These are phyloP conservation scores for Raillietiella orientalis DNA, from an alignment of 2,888 invertebrate species.

Conservation along the genomic window DNA sequence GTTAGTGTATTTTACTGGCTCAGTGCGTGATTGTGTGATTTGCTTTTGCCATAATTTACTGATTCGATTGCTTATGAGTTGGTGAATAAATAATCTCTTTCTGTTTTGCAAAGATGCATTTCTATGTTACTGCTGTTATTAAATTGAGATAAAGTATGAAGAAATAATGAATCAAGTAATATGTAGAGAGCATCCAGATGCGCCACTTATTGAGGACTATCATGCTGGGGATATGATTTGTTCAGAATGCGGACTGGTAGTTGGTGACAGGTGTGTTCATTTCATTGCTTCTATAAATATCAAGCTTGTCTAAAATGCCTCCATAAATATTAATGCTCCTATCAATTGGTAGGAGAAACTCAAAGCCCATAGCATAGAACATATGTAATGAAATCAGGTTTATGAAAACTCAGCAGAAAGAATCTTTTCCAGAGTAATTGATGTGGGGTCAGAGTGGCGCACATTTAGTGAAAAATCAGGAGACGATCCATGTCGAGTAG, in stretches of 20 bases:
- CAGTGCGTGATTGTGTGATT: too few species aligned
- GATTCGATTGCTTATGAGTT: too few species aligned
- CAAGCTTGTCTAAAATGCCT: neutral
- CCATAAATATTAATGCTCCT: too few species aligned
- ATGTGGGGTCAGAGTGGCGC: conserved; percentile 99
- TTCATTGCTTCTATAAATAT: conserved; percentile 1
- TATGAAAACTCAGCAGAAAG: neutral
- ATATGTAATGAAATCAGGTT: conserved; percentile 1
- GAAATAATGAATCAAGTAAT: conserved; percentile 43
- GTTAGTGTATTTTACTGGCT: too few species aligned
- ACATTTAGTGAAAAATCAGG: conserved; percentile 96
- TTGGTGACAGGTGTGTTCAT: conserved; percentile 54
- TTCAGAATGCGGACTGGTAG: conserved; percentile 95
- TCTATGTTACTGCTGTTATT: too few species aligned
- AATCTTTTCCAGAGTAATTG: conserved; percentile 41
- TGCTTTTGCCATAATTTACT: too few species aligned
- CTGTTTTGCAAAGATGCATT: too few species aligned
- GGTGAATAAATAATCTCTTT: too few species aligned
- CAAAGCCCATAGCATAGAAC: too few species aligned
- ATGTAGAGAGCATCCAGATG: conserved; percentile 82
- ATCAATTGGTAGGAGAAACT: too few species aligned
- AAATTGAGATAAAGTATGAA: too few species aligned
- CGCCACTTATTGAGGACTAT: conserved; percentile 86
- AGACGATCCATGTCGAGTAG: conserved; percentile 95
- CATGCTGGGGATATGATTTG: conserved; percentile 97